phyloP scores from a whole-genome alignment of 2,797 vertebrate genomes.

The Acanthornis magna region DNA sequence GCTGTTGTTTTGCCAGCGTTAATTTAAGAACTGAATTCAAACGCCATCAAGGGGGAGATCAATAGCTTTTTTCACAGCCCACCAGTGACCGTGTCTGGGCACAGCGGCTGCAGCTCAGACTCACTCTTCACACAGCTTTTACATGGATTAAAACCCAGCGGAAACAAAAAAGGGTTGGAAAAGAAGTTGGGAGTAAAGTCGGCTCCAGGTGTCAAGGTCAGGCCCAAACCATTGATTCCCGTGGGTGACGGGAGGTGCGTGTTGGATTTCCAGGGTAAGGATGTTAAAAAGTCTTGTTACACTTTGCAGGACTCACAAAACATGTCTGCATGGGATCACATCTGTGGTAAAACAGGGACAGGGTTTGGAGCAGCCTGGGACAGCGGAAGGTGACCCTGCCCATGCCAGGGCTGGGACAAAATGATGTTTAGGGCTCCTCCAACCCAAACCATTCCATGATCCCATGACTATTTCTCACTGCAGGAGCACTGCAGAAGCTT shows the following conservation, averaged over 20 bases:
- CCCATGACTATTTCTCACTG: accelerated
- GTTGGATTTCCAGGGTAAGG: background rate
- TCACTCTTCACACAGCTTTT: background rate
- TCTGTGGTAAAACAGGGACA: accelerated
- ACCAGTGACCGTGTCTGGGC: background rate
- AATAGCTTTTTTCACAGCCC: background rate
- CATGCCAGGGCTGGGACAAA: accelerated
- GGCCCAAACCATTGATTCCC: background rate
- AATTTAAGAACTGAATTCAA: background rate
- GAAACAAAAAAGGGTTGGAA: background rate
- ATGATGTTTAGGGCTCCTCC: background rate
- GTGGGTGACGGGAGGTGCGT: background rate
- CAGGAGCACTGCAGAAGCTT: background rate
- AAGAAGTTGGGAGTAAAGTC: background rate
- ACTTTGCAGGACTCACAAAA: background rate
- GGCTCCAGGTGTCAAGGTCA: background rate
- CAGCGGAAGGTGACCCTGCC: accelerated
- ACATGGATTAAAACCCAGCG: background rate
- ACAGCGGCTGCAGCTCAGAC: background rate
- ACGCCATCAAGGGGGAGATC: background rate
- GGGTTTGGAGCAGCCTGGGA: background rate
- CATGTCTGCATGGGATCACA: accelerated
- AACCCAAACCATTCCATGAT: background rate
- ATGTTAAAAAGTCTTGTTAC: accelerated
- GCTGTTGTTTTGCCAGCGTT: background rate